Conservation (phyloP, 2,797 vertebrate species). For the Rhinella marina region DNA sequence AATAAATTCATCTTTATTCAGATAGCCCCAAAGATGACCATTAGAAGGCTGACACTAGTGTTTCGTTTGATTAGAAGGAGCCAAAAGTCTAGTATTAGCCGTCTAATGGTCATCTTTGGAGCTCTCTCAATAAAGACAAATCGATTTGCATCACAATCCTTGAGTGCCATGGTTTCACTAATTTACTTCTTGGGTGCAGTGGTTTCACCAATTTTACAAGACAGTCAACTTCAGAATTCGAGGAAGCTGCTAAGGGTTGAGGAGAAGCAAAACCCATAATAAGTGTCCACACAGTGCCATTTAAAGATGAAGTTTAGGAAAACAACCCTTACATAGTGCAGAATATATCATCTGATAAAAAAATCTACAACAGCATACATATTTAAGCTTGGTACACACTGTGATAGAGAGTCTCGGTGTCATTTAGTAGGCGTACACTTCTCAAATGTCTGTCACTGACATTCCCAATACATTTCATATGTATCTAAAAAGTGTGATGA, state of each 20-base stretch:
- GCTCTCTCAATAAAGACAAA: too few species aligned
- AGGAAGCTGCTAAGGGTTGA: not conserved
- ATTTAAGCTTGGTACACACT: not conserved
- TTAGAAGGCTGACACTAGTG: too few species aligned
- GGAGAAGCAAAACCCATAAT: not conserved
- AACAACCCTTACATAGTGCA: not conserved
- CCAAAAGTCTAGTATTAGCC: too few species aligned
- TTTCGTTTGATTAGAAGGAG: too few species aligned
- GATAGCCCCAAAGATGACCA: too few species aligned
- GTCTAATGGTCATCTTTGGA: too few species aligned
- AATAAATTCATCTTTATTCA: too few species aligned
- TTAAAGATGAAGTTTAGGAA: not conserved
- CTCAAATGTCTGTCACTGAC: slow-evolving; percentile 2
- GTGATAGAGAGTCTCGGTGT: not conserved
- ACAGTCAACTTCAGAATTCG: not conserved
- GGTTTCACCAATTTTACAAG: not conserved
- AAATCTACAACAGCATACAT: not conserved
- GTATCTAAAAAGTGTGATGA: not conserved
- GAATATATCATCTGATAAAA: not conserved
- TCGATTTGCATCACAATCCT: too few species aligned
- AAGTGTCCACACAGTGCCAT: not conserved
- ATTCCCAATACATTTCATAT: slow-evolving; percentile 3
- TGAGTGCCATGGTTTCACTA: too few species aligned
- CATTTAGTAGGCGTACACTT: not conserved
- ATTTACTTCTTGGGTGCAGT: too few species aligned